A percentile compares a stretch with the other conserved stretches of the same genome.
These are phyloP conservation scores for Melinopterus prodromus DNA, from an alignment of 2,888 invertebrate species.

Conservation along the genomic window DNA sequence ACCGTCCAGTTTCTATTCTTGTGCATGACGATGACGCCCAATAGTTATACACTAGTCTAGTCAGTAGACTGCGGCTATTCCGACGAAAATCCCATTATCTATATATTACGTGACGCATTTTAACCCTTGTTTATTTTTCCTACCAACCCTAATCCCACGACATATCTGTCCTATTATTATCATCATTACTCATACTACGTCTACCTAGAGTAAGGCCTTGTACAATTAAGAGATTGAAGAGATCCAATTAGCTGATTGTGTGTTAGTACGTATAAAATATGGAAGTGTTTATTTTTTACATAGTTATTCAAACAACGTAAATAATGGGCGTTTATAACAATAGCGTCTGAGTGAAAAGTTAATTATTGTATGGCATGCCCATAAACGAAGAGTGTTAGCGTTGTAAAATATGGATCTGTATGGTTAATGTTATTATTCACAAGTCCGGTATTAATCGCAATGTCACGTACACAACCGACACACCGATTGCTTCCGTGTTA, in stretches of 20 bases:
- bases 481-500: not conserved
- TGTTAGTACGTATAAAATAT: not conserved
- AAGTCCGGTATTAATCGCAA: not conserved
- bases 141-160: not conserved
- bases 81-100: too few species aligned
- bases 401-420: not conserved
- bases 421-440: not conserved
- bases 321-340: not conserved
- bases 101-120: not conserved
- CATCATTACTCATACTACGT: not conserved
- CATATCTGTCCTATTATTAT: not conserved
- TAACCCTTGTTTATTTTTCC: not conserved
- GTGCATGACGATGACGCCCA: slow-evolving; percentile 6
- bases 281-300: not conserved
- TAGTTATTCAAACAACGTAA: not conserved
- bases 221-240: not conserved
- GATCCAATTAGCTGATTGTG: not conserved
- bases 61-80: too few species aligned
- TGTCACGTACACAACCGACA: not conserved
- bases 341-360: not conserved
- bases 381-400: not conserved
- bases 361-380: not conserved
- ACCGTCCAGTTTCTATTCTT: slow-evolving; percentile 12
- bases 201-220: not conserved
- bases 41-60: too few species aligned